These are phyloP conservation scores for Sebastes steindachneri DNA, from an alignment of 2,797 vertebrate genomes.

Conservation along the genomic window DNA sequence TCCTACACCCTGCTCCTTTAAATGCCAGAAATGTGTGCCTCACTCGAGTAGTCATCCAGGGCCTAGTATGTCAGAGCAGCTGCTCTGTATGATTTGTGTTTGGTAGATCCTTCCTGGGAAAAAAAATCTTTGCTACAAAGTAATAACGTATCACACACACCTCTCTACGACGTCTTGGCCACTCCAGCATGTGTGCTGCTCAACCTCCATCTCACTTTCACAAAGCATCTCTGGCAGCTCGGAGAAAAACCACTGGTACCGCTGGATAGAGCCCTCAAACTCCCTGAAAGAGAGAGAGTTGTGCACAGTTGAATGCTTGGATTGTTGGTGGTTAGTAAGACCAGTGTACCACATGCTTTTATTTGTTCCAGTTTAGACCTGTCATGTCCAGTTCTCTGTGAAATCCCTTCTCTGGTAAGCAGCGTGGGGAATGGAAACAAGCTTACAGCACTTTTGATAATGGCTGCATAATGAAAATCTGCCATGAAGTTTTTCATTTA, in stretches of 20 bases:
- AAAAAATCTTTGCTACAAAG: not conserved
- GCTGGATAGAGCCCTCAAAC: conserved; percentile 89
- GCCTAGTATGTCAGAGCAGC: not conserved
- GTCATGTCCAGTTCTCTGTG: conserved; percentile 8
- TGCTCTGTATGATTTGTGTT: not conserved
- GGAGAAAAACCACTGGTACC: conserved; percentile 88
- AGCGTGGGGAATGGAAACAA: not conserved
- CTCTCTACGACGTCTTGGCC: conserved; percentile 91
- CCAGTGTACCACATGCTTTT: not conserved
- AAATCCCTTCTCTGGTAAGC: conserved; percentile 9
- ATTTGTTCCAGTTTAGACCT: conserved; percentile 25
- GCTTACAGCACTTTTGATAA: not conserved
- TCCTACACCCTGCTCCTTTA: no score
- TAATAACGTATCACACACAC: conserved; percentile 58
- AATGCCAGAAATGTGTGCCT: not conserved
- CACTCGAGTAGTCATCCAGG: not conserved
- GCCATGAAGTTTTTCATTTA: not conserved
- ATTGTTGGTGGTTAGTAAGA: not conserved
- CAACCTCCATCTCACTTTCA: conserved; percentile 88
- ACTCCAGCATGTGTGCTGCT: conserved; percentile 92
- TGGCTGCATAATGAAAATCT: not conserved
- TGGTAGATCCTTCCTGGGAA: not conserved
- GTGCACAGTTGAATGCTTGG: conserved; percentile 6
- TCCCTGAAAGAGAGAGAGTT: conserved; percentile 79
- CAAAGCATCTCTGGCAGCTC: conserved; percentile 89